Evolutionary conservation across 2,888 invertebrate genomes (phyloP), one percentile per base, ranked within the genome.

Genomic region (Diadegma fenestrale): DNA sequence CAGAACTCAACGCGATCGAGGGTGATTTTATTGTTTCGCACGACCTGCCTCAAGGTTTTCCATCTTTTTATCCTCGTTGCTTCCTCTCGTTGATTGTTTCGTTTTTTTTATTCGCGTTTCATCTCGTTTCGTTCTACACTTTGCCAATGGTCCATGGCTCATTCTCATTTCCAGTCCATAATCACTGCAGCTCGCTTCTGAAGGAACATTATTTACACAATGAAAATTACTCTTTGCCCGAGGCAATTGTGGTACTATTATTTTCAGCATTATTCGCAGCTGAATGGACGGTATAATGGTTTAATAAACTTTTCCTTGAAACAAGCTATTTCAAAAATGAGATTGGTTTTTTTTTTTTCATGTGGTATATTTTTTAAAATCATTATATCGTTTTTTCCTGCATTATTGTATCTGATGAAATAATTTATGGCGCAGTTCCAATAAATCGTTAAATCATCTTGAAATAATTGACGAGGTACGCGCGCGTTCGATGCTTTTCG

Each of bases 21-120:
- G 79, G 82, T 81, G 77, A 77, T 73, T 85, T 85, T 81, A 85
- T 85, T 81, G 81, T 81, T 85, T 81, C 77, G 78, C 73, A 72
- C 51, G 77, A 78, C 69, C 83, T 76, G 73, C 54, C 73, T 73
- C 80, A 80, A 80, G 71, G 71, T 66, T 73, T 66, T 73, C 54
- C 30, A 73, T 79, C 51, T 73, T 84, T 80, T 84, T 75, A 71
- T 51, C 37, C 72, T 63, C 61, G 79, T 48, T 72, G 48, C 61
- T 64, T 72, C 48, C 17, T 64, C 33, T 69, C 48, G 48, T 71
- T 63, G 69, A 64, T 30, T 61, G 22, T 45, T 69, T 22, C 10
- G n/a, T 69, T 66, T 66, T 71, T 41, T 71, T 77, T 1, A 2
- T n/a, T 26, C 30, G 1, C 37, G 37, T 51, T 26, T 51, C 43